Evolutionary conservation across 2,888 invertebrate species (phyloP).

Genomic region (Dinocampus coccinellae): DNA sequence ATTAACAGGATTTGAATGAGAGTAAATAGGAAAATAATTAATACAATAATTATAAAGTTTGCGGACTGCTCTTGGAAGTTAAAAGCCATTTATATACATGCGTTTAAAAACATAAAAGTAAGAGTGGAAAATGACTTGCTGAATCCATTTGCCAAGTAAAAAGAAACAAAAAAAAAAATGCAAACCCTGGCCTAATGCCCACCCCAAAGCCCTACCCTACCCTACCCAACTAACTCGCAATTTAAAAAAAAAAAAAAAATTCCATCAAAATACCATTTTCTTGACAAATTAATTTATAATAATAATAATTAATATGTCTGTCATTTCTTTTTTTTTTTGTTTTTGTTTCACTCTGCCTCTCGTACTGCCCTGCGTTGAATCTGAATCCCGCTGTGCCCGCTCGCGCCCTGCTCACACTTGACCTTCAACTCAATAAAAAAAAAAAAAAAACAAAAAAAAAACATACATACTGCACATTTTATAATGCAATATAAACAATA

Average conservation of each 20-base stretch:
- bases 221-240: slow-evolving; percentile 48
- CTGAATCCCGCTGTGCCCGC: slow-evolving; percentile 61
- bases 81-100: not conserved
- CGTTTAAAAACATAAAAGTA: slow-evolving; percentile 8
- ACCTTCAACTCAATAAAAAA: slow-evolving; percentile 32
- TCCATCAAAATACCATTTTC: not conserved
- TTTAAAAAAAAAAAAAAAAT: slow-evolving; percentile 28
- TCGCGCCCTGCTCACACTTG: slow-evolving; percentile 42
- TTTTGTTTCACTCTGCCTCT: slow-evolving; percentile 59
- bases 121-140: slow-evolving; percentile 5
- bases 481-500: slow-evolving; percentile 42
- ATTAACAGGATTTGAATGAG: slow-evolving; percentile 52
- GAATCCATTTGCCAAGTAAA: slow-evolving; percentile 14
- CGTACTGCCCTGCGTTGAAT: slow-evolving; percentile 61
- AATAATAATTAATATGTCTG: slow-evolving; percentile 61
- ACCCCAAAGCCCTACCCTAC: slow-evolving; percentile 32
- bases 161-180: slow-evolving; percentile 30
- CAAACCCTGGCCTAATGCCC: slow-evolving; percentile 27
- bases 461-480: slow-evolving; percentile 45
- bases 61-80: slow-evolving; percentile 23
- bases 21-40: slow-evolving; percentile 45
- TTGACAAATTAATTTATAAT: no score
- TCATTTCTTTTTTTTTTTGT: slow-evolving; percentile 58
- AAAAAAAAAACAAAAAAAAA: slow-evolving; percentile 44
- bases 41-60: slow-evolving; percentile 15